These are phyloP conservation scores for Mesoclemmys tuberculata DNA, from an alignment of 2,113 vertebrate species.

Conservation along the genomic window DNA sequence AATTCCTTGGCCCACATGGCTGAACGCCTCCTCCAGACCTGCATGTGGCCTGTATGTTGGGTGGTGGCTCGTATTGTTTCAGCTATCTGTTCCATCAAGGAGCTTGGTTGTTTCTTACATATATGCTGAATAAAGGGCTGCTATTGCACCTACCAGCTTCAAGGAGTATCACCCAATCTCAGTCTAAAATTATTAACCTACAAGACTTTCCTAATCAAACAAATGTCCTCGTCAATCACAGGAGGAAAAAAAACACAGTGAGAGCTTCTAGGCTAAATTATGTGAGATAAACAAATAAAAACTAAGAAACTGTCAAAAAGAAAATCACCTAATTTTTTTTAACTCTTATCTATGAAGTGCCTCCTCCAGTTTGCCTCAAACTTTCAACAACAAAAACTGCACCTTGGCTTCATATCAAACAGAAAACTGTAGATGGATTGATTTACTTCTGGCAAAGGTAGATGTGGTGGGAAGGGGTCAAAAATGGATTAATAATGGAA, in stretches of 20 bases:
- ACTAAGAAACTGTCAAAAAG: not conserved
- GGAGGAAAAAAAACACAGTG: rapidly evolving
- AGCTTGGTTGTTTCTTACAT: not conserved
- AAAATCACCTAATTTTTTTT: not conserved
- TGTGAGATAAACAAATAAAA: rapidly evolving
- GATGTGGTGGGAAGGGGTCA: not conserved
- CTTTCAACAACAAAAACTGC: not conserved
- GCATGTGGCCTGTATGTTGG: not conserved
- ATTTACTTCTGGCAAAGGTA: not conserved
- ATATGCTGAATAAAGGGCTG: not conserved
- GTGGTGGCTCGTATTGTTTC: not conserved
- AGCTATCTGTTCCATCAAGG: not conserved
- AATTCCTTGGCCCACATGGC: not conserved
- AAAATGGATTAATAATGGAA: not conserved
- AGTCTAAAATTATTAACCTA: not conserved
- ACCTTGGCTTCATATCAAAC: not conserved
- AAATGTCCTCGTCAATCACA: not conserved
- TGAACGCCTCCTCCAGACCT: not conserved
- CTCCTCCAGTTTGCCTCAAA: not conserved
- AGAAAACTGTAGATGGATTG: not conserved
- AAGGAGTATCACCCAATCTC: not conserved
- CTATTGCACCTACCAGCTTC: not conserved
- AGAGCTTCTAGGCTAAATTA: not conserved
- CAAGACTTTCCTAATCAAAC: not conserved
- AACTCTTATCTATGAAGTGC: not conserved